Percentiles rank a stretch among this genome's conserved stretches.
Conservation (phyloP, 2,797 vertebrate genomes). For the Gobio occitaniae region DNA sequence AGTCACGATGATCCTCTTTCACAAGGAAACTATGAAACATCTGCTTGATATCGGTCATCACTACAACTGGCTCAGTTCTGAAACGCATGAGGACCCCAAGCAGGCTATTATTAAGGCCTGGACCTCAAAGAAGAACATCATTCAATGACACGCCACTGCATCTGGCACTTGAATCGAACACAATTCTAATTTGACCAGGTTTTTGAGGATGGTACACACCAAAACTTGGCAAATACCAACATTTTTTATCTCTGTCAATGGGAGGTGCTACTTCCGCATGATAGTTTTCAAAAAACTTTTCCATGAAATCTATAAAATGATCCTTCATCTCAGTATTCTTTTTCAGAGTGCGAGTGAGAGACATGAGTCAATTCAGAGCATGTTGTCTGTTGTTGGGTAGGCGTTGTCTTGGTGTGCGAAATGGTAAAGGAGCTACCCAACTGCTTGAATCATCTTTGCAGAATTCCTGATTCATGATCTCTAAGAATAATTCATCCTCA, state of each 20-base stretch:
- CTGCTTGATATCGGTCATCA: too few relatives aligned
- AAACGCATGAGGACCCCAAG: slow-evolving; percentile 7
- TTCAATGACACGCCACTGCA: too few relatives aligned
- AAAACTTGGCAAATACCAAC: too few relatives aligned
- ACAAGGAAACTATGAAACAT: slow-evolving; percentile 14
- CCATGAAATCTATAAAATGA: slow-evolving; percentile 26
- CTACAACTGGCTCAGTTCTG: background rate
- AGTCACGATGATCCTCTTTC: slow-evolving; percentile 18
- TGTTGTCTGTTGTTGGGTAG: slow-evolving; percentile 40
- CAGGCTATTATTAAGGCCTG: slow-evolving; percentile 37
- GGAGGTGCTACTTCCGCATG: slow-evolving; percentile 30
- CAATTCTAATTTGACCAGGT: too few relatives aligned
- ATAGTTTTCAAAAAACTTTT: slow-evolving; percentile 1
- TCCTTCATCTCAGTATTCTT: slow-evolving; percentile 9
- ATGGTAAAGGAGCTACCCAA: slow-evolving; percentile 47
- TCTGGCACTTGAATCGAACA: too few relatives aligned
- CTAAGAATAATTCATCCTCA: too few relatives aligned
- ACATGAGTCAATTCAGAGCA: slow-evolving; percentile 4
- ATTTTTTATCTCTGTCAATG: too few relatives aligned
- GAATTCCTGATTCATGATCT: too few relatives aligned
- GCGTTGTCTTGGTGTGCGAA: background rate
- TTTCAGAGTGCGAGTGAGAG: slow-evolving; percentile 11
- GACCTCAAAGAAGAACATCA: slow-evolving; percentile 24
- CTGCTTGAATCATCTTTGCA: slow-evolving; percentile 14
- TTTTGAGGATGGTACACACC: too few relatives aligned